These are phyloP conservation scores for Asobara japonica DNA, from an alignment of 1,140 invertebrate genomes.

Conservation along the genomic window DNA sequence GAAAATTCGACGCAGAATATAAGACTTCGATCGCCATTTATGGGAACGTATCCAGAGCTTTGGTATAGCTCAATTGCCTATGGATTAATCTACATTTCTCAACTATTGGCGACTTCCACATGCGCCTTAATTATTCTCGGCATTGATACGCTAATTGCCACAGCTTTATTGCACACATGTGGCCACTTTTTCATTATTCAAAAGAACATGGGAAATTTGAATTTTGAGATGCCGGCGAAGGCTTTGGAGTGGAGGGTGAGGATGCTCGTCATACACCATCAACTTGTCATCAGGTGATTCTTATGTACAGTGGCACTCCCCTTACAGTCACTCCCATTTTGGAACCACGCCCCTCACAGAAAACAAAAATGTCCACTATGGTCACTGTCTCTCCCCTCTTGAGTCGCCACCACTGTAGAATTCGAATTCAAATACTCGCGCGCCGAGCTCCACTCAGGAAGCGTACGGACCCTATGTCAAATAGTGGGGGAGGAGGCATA, in stretches of 20 bases:
- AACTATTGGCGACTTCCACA: constrained; percentile 43
- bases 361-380: no score
- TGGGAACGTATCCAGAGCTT: constrained; percentile 43
- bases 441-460: no score
- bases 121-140: constrained; percentile 47
- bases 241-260: neutral
- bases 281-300: constrained; percentile 34
- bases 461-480: no score
- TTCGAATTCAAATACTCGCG: no score
- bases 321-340: no score
- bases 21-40: constrained; percentile 43
- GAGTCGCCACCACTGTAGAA: no score
- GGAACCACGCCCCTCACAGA: no score
- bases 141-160: constrained; percentile 49
- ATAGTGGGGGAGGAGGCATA: no score
- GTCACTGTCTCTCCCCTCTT: no score
- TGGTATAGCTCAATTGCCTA: constrained; percentile 45
- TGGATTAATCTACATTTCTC: constrained; percentile 46
- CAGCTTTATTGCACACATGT: constrained; percentile 48
- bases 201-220: constrained; percentile 38
- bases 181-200: constrained; percentile 46
- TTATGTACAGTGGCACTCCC: no score
- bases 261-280: constrained; percentile 44
- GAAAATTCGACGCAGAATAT: neutral
- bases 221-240: neutral